A percentile compares a stretch with the other conserved stretches of the same genome.
Evolutionary conservation across 1,140 invertebrate species (phyloP).

Genomic region (Diprion similis): DNA sequence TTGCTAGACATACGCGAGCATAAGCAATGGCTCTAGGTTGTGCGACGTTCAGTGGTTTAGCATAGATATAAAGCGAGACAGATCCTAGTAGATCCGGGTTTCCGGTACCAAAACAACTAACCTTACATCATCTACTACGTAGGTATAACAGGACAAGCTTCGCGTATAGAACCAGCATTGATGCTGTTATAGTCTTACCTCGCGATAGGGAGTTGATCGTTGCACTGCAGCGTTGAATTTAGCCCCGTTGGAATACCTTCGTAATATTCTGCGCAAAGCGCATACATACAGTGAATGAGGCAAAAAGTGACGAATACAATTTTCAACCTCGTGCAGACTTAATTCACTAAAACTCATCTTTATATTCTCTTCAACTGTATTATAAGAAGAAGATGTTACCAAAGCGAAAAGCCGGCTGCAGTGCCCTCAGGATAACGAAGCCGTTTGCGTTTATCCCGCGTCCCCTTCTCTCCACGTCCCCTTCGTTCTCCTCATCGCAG

Average conservation of each 20-base stretch:
- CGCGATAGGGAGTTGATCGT: no score
- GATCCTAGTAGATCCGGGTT: background rate
- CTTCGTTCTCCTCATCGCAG: conserved; percentile 16
- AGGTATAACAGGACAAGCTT: no score
- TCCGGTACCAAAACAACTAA: background rate
- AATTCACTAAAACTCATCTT: background rate
- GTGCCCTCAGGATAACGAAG: conserved; percentile 1
- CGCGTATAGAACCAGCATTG: no score
- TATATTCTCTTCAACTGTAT: background rate
- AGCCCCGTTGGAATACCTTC: no score
- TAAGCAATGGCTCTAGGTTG: background rate
- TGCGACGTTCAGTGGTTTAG: background rate
- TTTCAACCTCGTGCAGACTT: background rate
- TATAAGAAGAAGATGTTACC: background rate
- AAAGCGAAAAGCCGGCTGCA: background rate
- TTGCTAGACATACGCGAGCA: background rate
- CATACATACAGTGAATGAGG: no score
- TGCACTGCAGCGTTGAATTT: no score
- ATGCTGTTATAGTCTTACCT: no score
- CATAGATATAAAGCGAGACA: background rate
- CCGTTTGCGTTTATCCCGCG: background rate
- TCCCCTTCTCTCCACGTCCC: background rate
- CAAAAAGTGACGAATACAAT: no score
- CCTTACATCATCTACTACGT: background rate
- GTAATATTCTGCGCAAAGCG: no score